phyloP scores from a whole-genome alignment of 2,888 invertebrate species.

The Dasysyrphus tricinctus region DNA sequence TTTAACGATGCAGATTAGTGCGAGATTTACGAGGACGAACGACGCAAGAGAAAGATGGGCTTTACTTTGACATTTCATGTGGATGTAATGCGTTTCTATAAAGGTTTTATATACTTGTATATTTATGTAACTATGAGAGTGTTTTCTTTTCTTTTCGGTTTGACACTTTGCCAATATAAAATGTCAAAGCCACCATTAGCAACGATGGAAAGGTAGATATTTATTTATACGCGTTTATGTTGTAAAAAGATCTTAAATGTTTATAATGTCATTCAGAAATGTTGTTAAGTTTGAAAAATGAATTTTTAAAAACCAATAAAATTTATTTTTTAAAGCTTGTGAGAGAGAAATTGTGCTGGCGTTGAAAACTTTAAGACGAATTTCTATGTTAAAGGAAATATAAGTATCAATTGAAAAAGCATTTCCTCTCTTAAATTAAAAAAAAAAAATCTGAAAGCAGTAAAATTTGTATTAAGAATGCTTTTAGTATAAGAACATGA shows the following conservation, averaged over 20 bases:
- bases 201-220: not conserved
- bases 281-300: not conserved
- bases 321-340: too few relatives aligned
- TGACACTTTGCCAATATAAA: slow-evolving; percentile 28
- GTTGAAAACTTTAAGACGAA: too few relatives aligned
- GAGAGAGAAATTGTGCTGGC: too few relatives aligned
- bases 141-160: not conserved
- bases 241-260: slow-evolving; percentile 12
- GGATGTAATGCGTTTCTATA: slow-evolving; percentile 46
- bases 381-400: too few relatives aligned
- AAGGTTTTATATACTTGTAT: not conserved
- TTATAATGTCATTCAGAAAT: not conserved
- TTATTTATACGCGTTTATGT: not conserved
- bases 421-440: too few relatives aligned
- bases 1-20: slow-evolving; percentile 51
- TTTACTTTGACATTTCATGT: slow-evolving; percentile 58
- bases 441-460: too few relatives aligned
- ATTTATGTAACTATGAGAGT: not conserved
- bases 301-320: not conserved
- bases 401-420: too few relatives aligned
- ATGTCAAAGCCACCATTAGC: slow-evolving; percentile 10
- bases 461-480: too few relatives aligned
- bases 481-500: too few relatives aligned
- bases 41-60: slow-evolving; percentile 2
- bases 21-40: slow-evolving; percentile 27